phyloP scores from a whole-genome alignment of 1,140 invertebrate species.

The Brachionus sp. region DNA sequence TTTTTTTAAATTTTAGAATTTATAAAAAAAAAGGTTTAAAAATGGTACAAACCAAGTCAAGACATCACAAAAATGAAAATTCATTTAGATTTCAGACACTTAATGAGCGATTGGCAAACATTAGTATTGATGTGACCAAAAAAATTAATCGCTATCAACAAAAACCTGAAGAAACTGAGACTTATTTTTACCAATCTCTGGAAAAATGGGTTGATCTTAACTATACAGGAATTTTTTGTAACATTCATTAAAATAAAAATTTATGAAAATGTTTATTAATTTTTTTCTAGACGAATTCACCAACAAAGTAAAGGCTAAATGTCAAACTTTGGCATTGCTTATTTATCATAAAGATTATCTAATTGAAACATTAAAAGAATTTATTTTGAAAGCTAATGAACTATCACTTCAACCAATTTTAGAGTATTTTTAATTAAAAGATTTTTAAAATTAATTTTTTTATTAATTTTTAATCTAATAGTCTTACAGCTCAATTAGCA shows the following conservation, averaged over 20 bases:
- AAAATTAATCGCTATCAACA: slow-evolving; percentile 64
- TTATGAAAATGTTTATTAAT: slow-evolving; percentile 49
- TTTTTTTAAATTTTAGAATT: neutral
- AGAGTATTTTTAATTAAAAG: neutral
- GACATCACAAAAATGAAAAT: slow-evolving; percentile 73
- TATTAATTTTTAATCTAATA: slow-evolving; percentile 59
- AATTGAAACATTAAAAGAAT: slow-evolving; percentile 12
- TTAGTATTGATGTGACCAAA: slow-evolving; percentile 76
- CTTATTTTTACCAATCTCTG: slow-evolving; percentile 74
- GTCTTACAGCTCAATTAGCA: slow-evolving; percentile 75
- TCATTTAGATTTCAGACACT: slow-evolving; percentile 81
- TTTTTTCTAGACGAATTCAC: slow-evolving; percentile 63
- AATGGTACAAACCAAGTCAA: slow-evolving; percentile 64
- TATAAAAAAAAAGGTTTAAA: slow-evolving; percentile 63
- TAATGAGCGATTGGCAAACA: slow-evolving; percentile 73
- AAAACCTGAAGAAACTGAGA: slow-evolving; percentile 65
- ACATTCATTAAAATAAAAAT: neutral
- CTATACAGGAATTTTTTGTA: slow-evolving; percentile 73
- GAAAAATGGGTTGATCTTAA: slow-evolving; percentile 81
- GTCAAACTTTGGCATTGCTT: slow-evolving; percentile 74
- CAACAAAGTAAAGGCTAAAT: slow-evolving; percentile 66
- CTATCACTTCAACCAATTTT: slow-evolving; percentile 15
- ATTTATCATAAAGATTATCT: slow-evolving; percentile 67
- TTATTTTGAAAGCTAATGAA: neutral
- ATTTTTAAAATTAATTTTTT: neutral